A percentile compares a stretch with the other conserved stretches of the same genome.
These are phyloP conservation scores for Andrena flavipes DNA, from an alignment of 2,888 invertebrate species.

Conservation along the genomic window DNA sequence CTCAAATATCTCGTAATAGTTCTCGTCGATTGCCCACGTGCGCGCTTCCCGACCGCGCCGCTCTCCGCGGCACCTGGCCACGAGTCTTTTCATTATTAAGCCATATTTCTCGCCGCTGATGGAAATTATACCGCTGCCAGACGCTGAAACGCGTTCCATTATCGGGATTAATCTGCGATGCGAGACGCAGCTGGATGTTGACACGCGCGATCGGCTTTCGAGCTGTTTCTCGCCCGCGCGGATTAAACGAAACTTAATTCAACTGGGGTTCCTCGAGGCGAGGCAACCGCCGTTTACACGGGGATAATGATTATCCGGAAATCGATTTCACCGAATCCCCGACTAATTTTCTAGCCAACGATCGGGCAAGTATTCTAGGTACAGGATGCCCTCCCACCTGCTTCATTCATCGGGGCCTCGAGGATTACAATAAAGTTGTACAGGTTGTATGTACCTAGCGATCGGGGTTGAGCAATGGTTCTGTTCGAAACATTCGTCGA, in stretches of 20 bases:
- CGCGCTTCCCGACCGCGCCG: constrained; percentile 15
- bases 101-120: neutral
- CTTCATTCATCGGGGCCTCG: too few species aligned
- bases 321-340: neutral
- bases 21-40: constrained; percentile 62
- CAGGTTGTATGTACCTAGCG: too few species aligned
- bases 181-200: neutral
- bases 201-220: neutral
- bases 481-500: too few species aligned
- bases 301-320: neutral
- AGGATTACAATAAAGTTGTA: too few species aligned
- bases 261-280: neutral
- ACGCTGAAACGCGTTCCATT: neutral
- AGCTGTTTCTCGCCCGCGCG: neutral
- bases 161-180: neutral
- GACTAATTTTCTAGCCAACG: neutral
- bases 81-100: neutral
- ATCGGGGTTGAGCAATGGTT: too few species aligned
- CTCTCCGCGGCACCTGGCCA: neutral
- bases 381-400: too few species aligned
- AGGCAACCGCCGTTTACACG: neutral
- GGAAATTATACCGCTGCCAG: neutral
- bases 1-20: constrained; percentile 67
- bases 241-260: neutral
- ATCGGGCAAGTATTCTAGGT: too few species aligned